Base-by-base conservation (phyloP, 2,797 vertebrate genomes). In the Falco peregrinus region DNA sequence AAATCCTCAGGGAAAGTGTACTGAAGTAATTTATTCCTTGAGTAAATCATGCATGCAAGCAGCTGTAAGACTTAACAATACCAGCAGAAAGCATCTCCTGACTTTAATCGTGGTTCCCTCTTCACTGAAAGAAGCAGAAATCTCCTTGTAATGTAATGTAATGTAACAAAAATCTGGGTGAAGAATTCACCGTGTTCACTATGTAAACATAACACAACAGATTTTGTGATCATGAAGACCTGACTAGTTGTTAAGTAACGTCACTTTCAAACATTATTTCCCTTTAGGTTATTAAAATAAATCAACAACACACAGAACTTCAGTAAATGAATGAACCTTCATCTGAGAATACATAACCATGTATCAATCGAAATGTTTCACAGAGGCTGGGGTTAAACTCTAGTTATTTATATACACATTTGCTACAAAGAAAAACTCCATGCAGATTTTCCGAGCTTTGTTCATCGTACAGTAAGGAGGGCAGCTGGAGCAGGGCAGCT, bases 381-480 rank as follows among this genome's bases (percentile, higher is more conserved):
- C 41, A 43, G 13, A 43, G 41, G 41, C 41, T 41, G 9, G 13
- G 22, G 31, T 31, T 56, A 41, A 54, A 43, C 31, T 73, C 25
- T 19, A 11, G 39, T 24, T 20, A 16, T 15, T 48, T 67, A 61
- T 41, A 35, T 26, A 10, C 6, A 15, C 29, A 28, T 13, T 8
- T 45, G 19, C 45, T 51, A 26, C 13, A 54, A 35, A 43, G 29
- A 6, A 19, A 54, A 56, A 18, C 18, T 67, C 11, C 35, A 5
- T 20, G 7, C 15, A 25, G 26, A 50, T 24, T 39, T 64, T 26
- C 35, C 3, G 16, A 65, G 39, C 13, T 25, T 35, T 41, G 14
- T 6, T 29, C 7, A 11, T 22, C 21, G 6, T 4, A 12, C 0
- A 1, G 13, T 31, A 37, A 47, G 1, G 2, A 43, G 9, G 39